Base-by-base conservation (phyloP, 2,797 vertebrate genomes). In the Sebastes itinus region DNA sequence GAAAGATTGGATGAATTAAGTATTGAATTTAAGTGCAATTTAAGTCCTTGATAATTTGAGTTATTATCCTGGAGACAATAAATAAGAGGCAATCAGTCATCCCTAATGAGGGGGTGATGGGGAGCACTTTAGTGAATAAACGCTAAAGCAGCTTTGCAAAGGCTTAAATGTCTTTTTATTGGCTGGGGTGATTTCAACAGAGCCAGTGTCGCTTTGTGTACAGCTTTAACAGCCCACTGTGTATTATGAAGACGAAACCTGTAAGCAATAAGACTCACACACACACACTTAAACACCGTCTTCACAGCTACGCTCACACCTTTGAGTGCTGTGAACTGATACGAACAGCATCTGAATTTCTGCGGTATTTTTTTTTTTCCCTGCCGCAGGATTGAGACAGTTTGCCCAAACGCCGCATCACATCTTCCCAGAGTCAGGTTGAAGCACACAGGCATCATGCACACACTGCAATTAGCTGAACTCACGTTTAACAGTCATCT, bases 21-120 rank as follows among this genome's bases (percentile, higher is more conserved):
- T 55, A 82, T 83, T 77, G 84, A 65, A 79, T 78, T 83, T 78
- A 90, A 84, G 87, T 78, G 78, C 81, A 90, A 89, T 91, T 91
- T 82, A 59, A 75, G 77, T 83, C 68, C 75, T 83, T 82, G 67
- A 82, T 86, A 58, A 87, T 92, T 87, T 81, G 33, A 70, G 81
- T 81, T 87, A 89, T 92, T 90, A 82, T 90, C 65, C n/a, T 56
- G 18, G 58, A 82, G 74, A 91, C 70, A 86, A 87, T 81, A 86
- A 85, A 84, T 88, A 83, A 84, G 84, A 88, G 87, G 82, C 87
- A 93, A 93, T 92, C 88, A 90, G 83, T 83, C 82, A 60, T 58
- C 64, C 20, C 61, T 88, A 88, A 92, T 85, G 80, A 83, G 78
- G 61, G n/a, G 16, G 58, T 81, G 84, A 89, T 89, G 89, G 83